A percentile compares a stretch with the other conserved stretches of the same genome.
Conservation (phyloP, 1,140 invertebrate species). For the Ceratoteleas bidentatus region DNA sequence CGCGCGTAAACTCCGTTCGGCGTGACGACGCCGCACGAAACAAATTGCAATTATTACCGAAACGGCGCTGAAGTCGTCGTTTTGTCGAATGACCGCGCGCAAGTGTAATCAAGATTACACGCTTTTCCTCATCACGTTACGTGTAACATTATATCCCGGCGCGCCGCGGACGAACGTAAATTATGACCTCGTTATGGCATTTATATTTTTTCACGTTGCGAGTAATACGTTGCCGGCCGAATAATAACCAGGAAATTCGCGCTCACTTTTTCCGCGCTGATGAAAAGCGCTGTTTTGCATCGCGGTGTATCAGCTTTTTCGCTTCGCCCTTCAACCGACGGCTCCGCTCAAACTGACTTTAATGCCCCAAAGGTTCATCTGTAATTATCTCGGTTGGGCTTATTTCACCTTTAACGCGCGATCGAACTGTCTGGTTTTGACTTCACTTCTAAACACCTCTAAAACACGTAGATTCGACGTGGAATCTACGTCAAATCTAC, state of each 20-base stretch:
- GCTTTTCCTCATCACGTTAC: slow-evolving; percentile 23
- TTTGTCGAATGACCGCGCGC: slow-evolving; percentile 5
- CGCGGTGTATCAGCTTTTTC: slow-evolving; percentile 8
- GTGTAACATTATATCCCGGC: slow-evolving; percentile 13
- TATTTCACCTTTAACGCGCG: neutral
- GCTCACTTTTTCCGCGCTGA: slow-evolving; percentile 5
- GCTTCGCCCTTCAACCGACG: neutral
- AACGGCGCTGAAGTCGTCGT: slow-evolving; percentile 6
- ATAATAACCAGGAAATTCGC: slow-evolving; percentile 31
- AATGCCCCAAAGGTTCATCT: slow-evolving; percentile 4
- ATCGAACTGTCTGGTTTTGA: too few species aligned
- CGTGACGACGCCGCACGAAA: neutral
- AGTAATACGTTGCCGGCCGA: slow-evolving; percentile 13
- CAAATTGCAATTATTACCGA: slow-evolving; percentile 23
- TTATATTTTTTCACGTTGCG: slow-evolving; percentile 17
- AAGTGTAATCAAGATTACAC: slow-evolving; percentile 20
- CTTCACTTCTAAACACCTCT: neutral
- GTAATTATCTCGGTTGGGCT: slow-evolving; percentile 3
- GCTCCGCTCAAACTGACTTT: slow-evolving; percentile 3
- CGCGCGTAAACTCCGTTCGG: neutral
- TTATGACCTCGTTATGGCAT: slow-evolving; percentile 25
- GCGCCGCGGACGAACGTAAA: slow-evolving; percentile 21
- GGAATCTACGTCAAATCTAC: too few species aligned
- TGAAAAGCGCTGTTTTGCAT: slow-evolving; percentile 14
- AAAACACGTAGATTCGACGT: too few species aligned